Percentiles rank a stretch among this genome's conserved stretches.
phyloP scores from a whole-genome alignment of 2,113 vertebrate species.

The Hydrochoerus hydrochaeris region DNA sequence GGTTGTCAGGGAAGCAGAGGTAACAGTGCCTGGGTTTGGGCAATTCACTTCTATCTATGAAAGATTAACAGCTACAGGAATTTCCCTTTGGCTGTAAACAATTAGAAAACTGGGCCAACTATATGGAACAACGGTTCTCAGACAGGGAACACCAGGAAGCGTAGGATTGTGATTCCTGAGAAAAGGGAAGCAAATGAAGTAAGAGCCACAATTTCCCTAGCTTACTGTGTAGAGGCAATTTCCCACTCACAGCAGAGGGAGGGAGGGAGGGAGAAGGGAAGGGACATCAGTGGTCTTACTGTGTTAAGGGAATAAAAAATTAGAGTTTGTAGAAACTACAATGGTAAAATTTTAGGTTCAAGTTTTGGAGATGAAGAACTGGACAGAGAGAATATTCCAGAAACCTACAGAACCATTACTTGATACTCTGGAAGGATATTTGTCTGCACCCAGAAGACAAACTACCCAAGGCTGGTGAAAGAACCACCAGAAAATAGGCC shows the following conservation, averaged over 20 bases:
- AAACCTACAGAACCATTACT: slow-evolving; percentile 5
- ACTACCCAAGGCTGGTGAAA: background rate
- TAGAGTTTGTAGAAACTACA: background rate
- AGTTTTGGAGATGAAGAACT: background rate
- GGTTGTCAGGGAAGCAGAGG: slow-evolving; percentile 51
- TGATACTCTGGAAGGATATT: background rate
- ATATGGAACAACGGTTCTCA: background rate
- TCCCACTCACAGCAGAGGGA: background rate
- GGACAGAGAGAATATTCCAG: background rate
- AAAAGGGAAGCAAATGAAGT: background rate
- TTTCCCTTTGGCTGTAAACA: slow-evolving; percentile 60
- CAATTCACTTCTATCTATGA: background rate
- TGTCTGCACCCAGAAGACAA: background rate
- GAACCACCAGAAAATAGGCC: background rate
- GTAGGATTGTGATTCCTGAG: background rate
- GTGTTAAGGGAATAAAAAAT: background rate
- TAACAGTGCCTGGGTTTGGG: background rate
- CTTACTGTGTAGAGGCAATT: background rate
- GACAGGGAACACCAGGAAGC: background rate
- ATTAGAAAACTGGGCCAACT: slow-evolving; percentile 1
- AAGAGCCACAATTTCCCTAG: background rate
- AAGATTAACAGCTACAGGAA: slow-evolving; percentile 54
- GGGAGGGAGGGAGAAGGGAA: background rate
- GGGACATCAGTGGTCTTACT: background rate
- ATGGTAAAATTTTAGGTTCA: background rate